Evolutionary conservation across 2,113 vertebrate genomes (phyloP), one percentile per base, ranked within the genome.

Genomic region (Cephalopterus ornatus): DNA sequence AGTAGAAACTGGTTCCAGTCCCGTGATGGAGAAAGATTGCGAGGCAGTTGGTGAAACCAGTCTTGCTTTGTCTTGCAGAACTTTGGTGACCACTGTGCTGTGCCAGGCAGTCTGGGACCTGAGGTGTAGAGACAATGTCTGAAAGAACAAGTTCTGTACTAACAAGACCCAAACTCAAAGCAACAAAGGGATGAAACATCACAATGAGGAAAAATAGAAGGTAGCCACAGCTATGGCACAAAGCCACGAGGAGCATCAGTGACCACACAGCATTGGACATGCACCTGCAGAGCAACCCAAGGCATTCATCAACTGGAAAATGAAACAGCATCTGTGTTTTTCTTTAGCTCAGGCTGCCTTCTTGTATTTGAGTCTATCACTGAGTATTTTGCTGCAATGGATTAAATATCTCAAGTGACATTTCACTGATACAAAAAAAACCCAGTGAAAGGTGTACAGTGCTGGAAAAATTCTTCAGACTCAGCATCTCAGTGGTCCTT

Each of bases 241-340:
- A 44, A 74, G 32, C 15, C 0, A 1, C 8, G 50, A 50, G 65
- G 63, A 52, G 23, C 61, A 35, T 28, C 14, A 22, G 39, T 39
- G 75, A 35, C n/a, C 2, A 1, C 46, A 12, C 24, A 18, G 11
- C 0, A 8, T 0, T 56, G 68, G 86, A 39, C 62, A 6, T 1
- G 16, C 59, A 91, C 76, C 95, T 92, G 77, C 83, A 82, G 83
- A 85, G 53, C 56, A 42, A 3, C 20, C 52, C 13, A 7, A 82
- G n/a, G n/a, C 70, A 12, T 44, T 35, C 59, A 55, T 44, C 82
- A 85, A 3, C 22, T 58, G 67, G 62, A 63, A 71, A 94, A 56
- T 22, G 39, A 72, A 85, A n/a, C 8, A 86, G 27, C 42, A 61
- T 65, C 74, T 72, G 30, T 47, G n/a, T 4, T 84, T 87, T 62